Percentiles rank a stretch among this genome's conserved stretches.
These are phyloP conservation scores for Cylindroiulus punctatus DNA, from an alignment of 2,888 invertebrate species.

Conservation along the genomic window DNA sequence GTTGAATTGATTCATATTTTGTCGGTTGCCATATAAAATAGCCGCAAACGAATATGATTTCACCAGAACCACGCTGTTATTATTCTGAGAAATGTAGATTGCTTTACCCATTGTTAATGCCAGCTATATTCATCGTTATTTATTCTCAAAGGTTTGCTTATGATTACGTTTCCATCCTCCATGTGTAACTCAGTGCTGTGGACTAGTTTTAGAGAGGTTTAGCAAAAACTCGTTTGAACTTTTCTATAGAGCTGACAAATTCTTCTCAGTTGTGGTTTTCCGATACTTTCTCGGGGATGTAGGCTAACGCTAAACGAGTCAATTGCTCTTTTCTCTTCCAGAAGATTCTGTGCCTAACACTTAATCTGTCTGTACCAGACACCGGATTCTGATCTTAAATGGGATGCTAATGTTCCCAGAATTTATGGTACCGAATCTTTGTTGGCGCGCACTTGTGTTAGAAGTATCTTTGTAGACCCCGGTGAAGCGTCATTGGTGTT, in stretches of 20 bases:
- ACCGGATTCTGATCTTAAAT: not conserved
- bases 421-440: slow-evolving; percentile 26
- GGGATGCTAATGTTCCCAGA: slow-evolving; percentile 33
- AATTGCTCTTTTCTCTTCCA: slow-evolving; percentile 17
- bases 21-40: too few relatives aligned
- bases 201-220: not conserved
- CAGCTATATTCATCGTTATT: not conserved
- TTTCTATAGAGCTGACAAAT: slow-evolving; percentile 15
- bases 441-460: not conserved
- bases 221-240: not conserved
- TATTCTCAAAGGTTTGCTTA: not conserved
- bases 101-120: too few relatives aligned
- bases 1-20: too few relatives aligned
- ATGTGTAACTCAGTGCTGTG: not conserved
- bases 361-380: slow-evolving; percentile 42
- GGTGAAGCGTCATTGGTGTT: not conserved
- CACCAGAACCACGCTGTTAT: too few relatives aligned
- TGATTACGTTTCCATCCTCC: not conserved
- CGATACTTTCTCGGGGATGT: slow-evolving; percentile 5
- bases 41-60: too few relatives aligned
- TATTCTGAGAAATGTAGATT: too few relatives aligned
- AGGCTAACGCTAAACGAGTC: not conserved
- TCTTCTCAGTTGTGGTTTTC: slow-evolving; percentile 34
- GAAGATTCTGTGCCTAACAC: not conserved
- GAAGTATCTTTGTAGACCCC: not conserved